Evolutionary conservation across 2,113 vertebrate genomes (phyloP), one percentile per base, ranked within the genome.

Genomic region (Australoheros scitulus): DNA sequence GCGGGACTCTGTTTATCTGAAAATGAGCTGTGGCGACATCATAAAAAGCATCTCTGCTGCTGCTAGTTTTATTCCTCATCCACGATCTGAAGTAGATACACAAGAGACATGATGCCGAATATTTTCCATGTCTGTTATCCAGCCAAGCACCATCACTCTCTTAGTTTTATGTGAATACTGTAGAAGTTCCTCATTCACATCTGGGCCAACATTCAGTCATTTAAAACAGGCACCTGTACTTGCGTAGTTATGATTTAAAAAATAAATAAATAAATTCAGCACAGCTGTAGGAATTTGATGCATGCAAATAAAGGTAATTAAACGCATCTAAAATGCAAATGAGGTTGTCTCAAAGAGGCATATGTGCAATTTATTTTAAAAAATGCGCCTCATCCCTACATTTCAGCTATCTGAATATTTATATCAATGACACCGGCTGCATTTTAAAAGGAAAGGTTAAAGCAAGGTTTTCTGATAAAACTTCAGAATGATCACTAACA

Each of bases 271-370:
- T 89, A 86, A 89, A 91, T 76, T 20, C 63, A 85, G 24, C 84
- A 38, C 91, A 92, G 89, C 90, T 93, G 92, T 47, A 80, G 77
- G 68, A 90, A 77, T 83, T 78, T 68, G 72, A 85, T 85, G 82
- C 57, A 84, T 89, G 83, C 82, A 90, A 92, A 88, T 86, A 75
- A 60, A 83, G 61, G 55, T 84, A 85, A 92, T 93, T 87, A 86
- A 84, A 86, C n/a, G 14, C 82, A 82, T 92, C 85, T 86, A 65
- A 72, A 65, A 91, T 92, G 86, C 78, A 92, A 88, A 93, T 85
- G 61, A 81, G 22, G 4, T 47, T 0, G 15, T 64, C 61, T 76
- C 38, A 52, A 65, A 87, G 36, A 72, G 79, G 63, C 76, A 80
- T 60, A 64, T n/a, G 29, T 79, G 64, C 43, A 38, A 65, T 87